Conservation (phyloP, 2,888 invertebrate genomes). For the Tenthredo livida region DNA sequence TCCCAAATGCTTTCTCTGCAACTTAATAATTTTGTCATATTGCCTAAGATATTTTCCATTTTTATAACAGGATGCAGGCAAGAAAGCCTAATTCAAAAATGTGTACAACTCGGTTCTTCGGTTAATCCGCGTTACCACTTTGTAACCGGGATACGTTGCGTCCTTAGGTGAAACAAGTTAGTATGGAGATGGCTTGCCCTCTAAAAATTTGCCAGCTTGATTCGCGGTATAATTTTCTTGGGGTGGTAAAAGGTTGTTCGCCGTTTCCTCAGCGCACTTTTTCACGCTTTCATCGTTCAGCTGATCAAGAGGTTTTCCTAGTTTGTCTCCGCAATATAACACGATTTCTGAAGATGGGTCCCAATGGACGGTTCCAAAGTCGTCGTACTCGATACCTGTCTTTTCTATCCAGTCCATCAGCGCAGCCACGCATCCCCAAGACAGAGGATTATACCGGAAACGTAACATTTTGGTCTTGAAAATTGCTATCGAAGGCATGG, state of each 20-base stretch:
- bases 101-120: background rate
- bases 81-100: background rate
- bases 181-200: conserved; percentile 23
- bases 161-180: background rate
- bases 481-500: conserved; percentile 46
- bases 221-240: background rate
- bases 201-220: background rate
- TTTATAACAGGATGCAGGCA: background rate
- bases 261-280: background rate
- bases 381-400: conserved; percentile 1
- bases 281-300: background rate
- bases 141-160: background rate
- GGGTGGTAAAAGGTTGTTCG: background rate
- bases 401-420: conserved; percentile 9
- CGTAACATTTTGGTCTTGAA: conserved; percentile 52
- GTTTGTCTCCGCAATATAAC: background rate
- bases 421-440: conserved; percentile 30
- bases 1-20: background rate
- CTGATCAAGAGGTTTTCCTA: background rate
- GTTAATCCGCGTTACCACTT: background rate
- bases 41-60: background rate
- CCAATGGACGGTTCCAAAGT: background rate
- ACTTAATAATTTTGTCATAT: background rate
- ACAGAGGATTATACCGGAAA: conserved; percentile 57
- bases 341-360: conserved; percentile 25